phyloP scores from a whole-genome alignment of 2,888 invertebrate genomes.

The Hedychridium roseum region DNA sequence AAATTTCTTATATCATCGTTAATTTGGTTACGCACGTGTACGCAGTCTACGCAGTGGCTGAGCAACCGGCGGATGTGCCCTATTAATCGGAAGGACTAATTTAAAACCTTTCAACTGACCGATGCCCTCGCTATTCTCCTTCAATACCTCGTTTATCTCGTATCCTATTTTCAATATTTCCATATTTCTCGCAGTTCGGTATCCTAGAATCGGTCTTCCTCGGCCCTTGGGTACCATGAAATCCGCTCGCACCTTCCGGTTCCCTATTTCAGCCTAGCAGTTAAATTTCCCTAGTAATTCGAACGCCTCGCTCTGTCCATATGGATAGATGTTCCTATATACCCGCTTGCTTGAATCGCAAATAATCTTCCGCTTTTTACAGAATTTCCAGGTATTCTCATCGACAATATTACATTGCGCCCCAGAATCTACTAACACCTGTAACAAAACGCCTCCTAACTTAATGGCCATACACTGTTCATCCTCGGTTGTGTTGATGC shows the following conservation, averaged over 20 bases:
- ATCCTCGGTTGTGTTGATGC: too few relatives aligned
- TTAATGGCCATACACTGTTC: neutral
- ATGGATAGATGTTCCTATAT: too few relatives aligned
- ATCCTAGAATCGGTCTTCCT: too few relatives aligned
- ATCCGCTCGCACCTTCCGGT: too few relatives aligned
- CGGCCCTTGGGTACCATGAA: too few relatives aligned
- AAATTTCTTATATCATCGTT: slow-evolving; percentile 34
- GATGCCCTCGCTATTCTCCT: too few relatives aligned
- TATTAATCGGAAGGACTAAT: slow-evolving; percentile 38
- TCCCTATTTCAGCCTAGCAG: too few relatives aligned
- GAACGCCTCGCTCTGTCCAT: too few relatives aligned
- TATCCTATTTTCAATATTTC: too few relatives aligned
- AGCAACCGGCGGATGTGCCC: slow-evolving; percentile 38
- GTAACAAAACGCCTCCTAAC: slow-evolving; percentile 27
- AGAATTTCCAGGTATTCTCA: neutral
- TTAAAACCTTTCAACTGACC: slow-evolving; percentile 40
- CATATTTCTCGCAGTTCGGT: neutral
- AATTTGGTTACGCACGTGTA: slow-evolving; percentile 40
- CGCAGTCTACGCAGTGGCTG: slow-evolving; percentile 48
- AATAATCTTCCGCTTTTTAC: neutral
- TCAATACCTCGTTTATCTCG: too few relatives aligned
- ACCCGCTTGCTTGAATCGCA: too few relatives aligned
- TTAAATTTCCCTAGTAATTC: too few relatives aligned
- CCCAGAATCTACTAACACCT: slow-evolving; percentile 34
- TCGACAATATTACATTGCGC: slow-evolving; percentile 29